Conservation (phyloP, 2,888 invertebrate genomes). For the Rhaphigaster nebulosa region DNA sequence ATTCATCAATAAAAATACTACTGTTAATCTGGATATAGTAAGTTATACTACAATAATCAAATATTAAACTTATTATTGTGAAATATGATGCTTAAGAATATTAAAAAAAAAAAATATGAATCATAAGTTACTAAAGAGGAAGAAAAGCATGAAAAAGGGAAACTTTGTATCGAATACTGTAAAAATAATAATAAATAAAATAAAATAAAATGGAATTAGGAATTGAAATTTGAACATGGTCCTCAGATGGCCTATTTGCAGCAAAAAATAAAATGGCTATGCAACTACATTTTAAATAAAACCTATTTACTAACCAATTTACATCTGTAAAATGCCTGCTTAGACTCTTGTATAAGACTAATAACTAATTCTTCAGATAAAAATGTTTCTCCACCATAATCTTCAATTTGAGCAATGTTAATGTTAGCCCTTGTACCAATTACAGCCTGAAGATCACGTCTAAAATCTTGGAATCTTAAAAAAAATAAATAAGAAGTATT, state of each 20-base stretch:
- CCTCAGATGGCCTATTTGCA: too few relatives aligned
- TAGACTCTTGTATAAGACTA: slow-evolving; percentile 89
- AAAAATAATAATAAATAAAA: too few relatives aligned
- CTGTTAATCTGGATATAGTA: not conserved
- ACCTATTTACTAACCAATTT: slow-evolving; percentile 74
- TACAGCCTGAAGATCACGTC: slow-evolving; percentile 93
- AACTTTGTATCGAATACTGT: not conserved
- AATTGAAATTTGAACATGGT: too few relatives aligned
- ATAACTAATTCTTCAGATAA: slow-evolving; percentile 95
- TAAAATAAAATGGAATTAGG: too few relatives aligned
- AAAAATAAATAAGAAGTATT: not conserved
- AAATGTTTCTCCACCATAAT: slow-evolving; percentile 97
- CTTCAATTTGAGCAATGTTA: slow-evolving; percentile 94
- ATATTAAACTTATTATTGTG: not conserved
- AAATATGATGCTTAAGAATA: not conserved
- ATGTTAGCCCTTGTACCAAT: slow-evolving; percentile 93
- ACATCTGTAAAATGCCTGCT: slow-evolving; percentile 90
- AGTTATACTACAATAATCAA: too few relatives aligned
- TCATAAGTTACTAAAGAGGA: not conserved
- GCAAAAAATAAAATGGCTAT: too few relatives aligned
- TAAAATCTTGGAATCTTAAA: slow-evolving; percentile 83
- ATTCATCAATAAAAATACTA: not conserved
- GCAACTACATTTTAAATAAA: not conserved
- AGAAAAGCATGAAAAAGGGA: not conserved
- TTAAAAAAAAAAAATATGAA: not conserved